Evolutionary conservation across 53 echinoderm and acorn worm genomes (phyloP).

Genomic region (Glandiceps talaboti): DNA sequence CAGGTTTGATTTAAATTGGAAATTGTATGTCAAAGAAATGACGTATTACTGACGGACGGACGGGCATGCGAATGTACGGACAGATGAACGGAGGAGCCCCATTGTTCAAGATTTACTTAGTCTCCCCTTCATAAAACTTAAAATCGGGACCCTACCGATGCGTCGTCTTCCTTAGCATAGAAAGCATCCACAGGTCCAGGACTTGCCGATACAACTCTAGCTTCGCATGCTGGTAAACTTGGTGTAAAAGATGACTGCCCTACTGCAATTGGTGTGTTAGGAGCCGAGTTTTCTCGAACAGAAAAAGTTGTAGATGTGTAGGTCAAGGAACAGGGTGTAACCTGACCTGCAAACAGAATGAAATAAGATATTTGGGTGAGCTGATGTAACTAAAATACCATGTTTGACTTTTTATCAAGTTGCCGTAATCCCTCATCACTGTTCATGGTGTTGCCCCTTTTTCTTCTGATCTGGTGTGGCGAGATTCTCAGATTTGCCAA

Average conservation of each 20-base stretch:
- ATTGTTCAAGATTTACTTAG: no score
- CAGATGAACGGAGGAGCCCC: no score
- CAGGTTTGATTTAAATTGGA: not conserved
- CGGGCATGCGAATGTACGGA: no score
- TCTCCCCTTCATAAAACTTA: no score
- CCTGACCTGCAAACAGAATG: not conserved
- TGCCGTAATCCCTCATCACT: no score
- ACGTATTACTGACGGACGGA: no score
- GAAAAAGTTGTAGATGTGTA: not conserved
- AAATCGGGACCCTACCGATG: not conserved
- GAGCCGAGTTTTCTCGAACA: not conserved
- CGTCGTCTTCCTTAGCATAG: not conserved
- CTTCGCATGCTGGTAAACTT: not conserved
- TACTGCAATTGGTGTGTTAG: not conserved
- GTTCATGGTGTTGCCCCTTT: not conserved
- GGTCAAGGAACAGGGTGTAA: not conserved
- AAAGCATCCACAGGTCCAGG: not conserved
- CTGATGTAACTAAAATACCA: no score
- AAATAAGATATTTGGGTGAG: not conserved
- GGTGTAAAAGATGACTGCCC: not conserved
- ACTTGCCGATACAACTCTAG: not conserved
- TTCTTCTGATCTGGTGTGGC: not conserved
- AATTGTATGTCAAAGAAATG: no score
- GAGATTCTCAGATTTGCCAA: no score
- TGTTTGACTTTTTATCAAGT: no score